phyloP scores from a whole-genome alignment of 1,140 invertebrate species.

The Microplitis demolitor region DNA sequence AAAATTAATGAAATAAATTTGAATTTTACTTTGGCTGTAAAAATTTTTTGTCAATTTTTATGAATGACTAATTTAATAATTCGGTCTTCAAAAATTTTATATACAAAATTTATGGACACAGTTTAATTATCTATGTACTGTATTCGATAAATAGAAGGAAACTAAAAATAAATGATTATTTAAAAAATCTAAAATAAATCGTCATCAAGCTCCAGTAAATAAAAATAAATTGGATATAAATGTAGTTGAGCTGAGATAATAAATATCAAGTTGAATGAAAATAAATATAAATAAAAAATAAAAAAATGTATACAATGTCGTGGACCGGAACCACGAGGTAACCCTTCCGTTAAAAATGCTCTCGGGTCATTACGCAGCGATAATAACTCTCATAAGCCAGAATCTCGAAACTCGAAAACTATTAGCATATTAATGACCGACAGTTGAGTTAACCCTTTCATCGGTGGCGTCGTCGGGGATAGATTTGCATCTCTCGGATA shows the following conservation, averaged over 20 bases:
- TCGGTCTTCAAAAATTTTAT: too few relatives aligned
- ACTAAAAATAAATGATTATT: too few relatives aligned
- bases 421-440: conserved; percentile 64
- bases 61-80: too few relatives aligned
- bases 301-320: conserved; percentile 13
- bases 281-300: not conserved
- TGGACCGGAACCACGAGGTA: conserved; percentile 33
- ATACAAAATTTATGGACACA: too few relatives aligned
- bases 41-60: too few relatives aligned
- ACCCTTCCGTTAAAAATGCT: conserved; percentile 62
- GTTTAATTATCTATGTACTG: too few relatives aligned
- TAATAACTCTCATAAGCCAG: conserved; percentile 61
- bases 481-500: conserved; percentile 56
- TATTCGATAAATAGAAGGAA: too few relatives aligned
- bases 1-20: too few relatives aligned
- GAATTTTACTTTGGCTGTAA: too few relatives aligned
- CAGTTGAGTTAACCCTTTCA: conserved; percentile 64
- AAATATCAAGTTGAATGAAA: not conserved
- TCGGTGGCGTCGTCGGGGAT: conserved; percentile 46
- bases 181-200: too few relatives aligned
- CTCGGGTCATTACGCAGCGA: conserved; percentile 60
- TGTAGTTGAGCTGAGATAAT: too few relatives aligned
- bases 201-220: too few relatives aligned
- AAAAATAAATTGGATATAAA: not conserved
- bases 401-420: conserved; percentile 62